A percentile compares a stretch with the other conserved stretches of the same genome.
Evolutionary conservation across 2,888 invertebrate species (phyloP).

Genomic region (Dexiosoma caninum): DNA sequence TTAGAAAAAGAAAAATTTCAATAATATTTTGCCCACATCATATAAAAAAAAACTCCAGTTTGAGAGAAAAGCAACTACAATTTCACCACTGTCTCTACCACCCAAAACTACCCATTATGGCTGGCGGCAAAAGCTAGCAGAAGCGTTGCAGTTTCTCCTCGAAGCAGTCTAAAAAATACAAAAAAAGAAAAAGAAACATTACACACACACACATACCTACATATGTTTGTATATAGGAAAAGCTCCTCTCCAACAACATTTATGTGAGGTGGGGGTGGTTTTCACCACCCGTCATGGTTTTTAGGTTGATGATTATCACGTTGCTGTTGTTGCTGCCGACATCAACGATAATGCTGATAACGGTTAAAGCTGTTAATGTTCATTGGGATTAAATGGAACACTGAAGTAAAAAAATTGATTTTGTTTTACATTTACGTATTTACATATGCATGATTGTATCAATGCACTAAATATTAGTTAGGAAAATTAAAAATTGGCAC

Average conservation of each 20-base stretch:
- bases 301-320: slow-evolving; percentile 48
- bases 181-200: slow-evolving; percentile 11
- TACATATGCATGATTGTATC: neutral
- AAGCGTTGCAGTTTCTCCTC: slow-evolving; percentile 5
- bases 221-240: neutral
- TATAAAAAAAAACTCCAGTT: neutral
- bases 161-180: slow-evolving; percentile 21
- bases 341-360: slow-evolving; percentile 9
- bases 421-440: neutral
- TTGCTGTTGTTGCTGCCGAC: neutral
- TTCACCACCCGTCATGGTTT: slow-evolving; percentile 31
- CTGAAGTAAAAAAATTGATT: slow-evolving; percentile 9
- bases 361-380: slow-evolving; percentile 32
- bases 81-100: slow-evolving; percentile 17
- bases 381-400: slow-evolving; percentile 32
- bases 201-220: neutral
- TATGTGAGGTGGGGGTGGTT: slow-evolving; percentile 21
- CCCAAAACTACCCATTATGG: slow-evolving; percentile 23
- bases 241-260: slow-evolving; percentile 11
- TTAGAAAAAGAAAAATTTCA: slow-evolving; percentile 28
- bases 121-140: slow-evolving; percentile 23
- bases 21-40: slow-evolving; percentile 34
- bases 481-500: neutral
- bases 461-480: neutral
- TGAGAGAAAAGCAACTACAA: neutral